These are phyloP conservation scores for Pogonognathellus flavescens DNA, from an alignment of 1,140 invertebrate species.

Conservation along the genomic window DNA sequence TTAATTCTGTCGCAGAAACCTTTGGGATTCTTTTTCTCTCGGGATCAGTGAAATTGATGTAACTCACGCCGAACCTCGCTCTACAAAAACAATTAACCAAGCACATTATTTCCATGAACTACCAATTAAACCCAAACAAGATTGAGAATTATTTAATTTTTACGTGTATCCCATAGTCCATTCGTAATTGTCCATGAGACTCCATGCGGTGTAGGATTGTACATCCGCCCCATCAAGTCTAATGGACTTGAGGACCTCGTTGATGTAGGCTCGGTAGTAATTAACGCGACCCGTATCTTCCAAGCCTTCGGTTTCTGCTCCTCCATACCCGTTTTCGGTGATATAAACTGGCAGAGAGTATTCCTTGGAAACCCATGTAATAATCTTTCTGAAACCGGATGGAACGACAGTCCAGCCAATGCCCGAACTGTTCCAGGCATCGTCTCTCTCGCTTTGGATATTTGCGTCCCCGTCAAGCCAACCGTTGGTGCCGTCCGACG, in stretches of 20 bases:
- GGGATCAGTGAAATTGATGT: conserved; percentile 64
- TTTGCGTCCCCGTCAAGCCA: conserved; percentile 40
- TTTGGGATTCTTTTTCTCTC: conserved; percentile 47
- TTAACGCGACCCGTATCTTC: conserved; percentile 49
- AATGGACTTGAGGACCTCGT: conserved; percentile 53
- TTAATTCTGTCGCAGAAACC: conserved; percentile 14
- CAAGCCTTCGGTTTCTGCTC: neutral
- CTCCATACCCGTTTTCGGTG: conserved; percentile 59
- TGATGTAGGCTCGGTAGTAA: conserved; percentile 54
- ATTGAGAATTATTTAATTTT: conserved; percentile 1
- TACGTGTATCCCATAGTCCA: conserved; percentile 58
- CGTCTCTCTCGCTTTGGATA: conserved; percentile 68
- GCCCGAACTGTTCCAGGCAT: conserved; percentile 71
- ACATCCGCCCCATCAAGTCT: conserved; percentile 54
- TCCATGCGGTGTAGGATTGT: conserved; percentile 55
- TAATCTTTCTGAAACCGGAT: conserved; percentile 65
- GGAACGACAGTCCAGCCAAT: conserved; percentile 70
- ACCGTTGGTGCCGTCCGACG: conserved; percentile 10
- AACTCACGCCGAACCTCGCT: conserved; percentile 63
- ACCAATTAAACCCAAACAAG: conserved; percentile 6
- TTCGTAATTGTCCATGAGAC: conserved; percentile 64
- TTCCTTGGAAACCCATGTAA: conserved; percentile 59
- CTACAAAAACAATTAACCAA: neutral
- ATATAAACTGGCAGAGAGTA: conserved; percentile 54
- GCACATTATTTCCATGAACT: neutral